Conservation (phyloP, 2,888 invertebrate species). For the Plagiodera versicolora region DNA sequence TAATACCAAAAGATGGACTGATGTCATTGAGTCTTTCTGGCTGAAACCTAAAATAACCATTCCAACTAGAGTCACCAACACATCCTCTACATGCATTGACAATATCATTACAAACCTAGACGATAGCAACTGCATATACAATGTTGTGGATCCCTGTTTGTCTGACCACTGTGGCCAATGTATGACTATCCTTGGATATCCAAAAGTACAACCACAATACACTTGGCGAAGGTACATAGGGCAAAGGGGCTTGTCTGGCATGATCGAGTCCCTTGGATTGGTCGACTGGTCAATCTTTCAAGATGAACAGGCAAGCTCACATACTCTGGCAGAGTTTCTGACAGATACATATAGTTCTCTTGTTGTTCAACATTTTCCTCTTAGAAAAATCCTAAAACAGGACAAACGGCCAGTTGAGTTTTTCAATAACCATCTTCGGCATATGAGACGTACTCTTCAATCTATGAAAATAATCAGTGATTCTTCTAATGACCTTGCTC, state of each 20-base stretch:
- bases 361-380: not conserved
- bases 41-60: constrained; percentile 6
- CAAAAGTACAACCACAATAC: not conserved
- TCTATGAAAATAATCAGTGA: not conserved
- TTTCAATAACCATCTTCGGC: not conserved
- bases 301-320: not conserved
- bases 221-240: not conserved
- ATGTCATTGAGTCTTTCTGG: constrained; percentile 1
- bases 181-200: not conserved
- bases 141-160: not conserved
- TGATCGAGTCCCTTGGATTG: not conserved
- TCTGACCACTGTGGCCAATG: not conserved
- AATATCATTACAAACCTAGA: constrained; percentile 5
- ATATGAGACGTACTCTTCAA: not conserved
- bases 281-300: not conserved
- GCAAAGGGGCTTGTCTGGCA: not conserved
- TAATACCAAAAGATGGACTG: not conserved
- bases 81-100: constrained; percentile 1
- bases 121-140: not conserved
- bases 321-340: not conserved
- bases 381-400: not conserved
- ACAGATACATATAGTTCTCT: constrained; percentile 3
- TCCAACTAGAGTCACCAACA: constrained; percentile 4
- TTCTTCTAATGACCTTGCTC: not conserved
- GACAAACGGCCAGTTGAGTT: not conserved